Percentiles rank a stretch among this genome's conserved stretches.
Evolutionary conservation across 2,888 invertebrate genomes (phyloP).

Genomic region (Diaprepes abbreviatus): DNA sequence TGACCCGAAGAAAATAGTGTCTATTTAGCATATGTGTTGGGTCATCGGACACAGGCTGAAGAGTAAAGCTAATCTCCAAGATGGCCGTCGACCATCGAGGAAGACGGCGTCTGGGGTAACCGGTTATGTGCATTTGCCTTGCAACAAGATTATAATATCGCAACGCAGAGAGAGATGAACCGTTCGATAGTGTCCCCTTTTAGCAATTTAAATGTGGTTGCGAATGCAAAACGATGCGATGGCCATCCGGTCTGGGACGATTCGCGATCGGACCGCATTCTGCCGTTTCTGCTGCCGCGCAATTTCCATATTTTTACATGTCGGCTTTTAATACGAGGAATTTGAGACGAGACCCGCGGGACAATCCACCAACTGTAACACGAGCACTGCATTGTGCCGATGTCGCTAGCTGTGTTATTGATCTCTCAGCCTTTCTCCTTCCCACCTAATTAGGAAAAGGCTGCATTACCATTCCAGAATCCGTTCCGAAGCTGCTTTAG

Average conservation of each 20-base stretch:
- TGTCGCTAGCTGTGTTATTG: slow-evolving; percentile 49
- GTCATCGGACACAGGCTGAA: slow-evolving; percentile 47
- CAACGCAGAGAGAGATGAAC: slow-evolving; percentile 61
- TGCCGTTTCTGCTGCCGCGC: slow-evolving; percentile 52
- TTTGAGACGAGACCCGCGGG: slow-evolving; percentile 52
- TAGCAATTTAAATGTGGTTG: slow-evolving; percentile 69
- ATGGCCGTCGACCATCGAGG: slow-evolving; percentile 60
- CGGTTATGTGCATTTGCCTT: slow-evolving; percentile 68
- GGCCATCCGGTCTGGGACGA: slow-evolving; percentile 55
- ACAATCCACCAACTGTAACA: slow-evolving; percentile 52
- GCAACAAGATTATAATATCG: slow-evolving; percentile 68
- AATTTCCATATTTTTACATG: slow-evolving; percentile 64
- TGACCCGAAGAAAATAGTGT: slow-evolving; percentile 33
- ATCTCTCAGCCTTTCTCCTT: slow-evolving; percentile 39
- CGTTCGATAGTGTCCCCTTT: slow-evolving; percentile 67
- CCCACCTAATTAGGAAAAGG: slow-evolving; percentile 43
- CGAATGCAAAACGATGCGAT: slow-evolving; percentile 66
- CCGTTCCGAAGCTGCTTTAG: slow-evolving; percentile 25
- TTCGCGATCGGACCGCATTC: slow-evolving; percentile 59
- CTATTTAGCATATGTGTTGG: slow-evolving; percentile 44
- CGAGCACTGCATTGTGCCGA: slow-evolving; percentile 60
- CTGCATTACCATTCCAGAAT: slow-evolving; percentile 42
- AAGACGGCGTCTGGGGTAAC: slow-evolving; percentile 63
- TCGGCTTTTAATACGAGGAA: slow-evolving; percentile 56
- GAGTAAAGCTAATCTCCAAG: slow-evolving; percentile 57